Evolutionary conservation across 2,888 invertebrate genomes (phyloP).

Genomic region (Trilocha varians): DNA sequence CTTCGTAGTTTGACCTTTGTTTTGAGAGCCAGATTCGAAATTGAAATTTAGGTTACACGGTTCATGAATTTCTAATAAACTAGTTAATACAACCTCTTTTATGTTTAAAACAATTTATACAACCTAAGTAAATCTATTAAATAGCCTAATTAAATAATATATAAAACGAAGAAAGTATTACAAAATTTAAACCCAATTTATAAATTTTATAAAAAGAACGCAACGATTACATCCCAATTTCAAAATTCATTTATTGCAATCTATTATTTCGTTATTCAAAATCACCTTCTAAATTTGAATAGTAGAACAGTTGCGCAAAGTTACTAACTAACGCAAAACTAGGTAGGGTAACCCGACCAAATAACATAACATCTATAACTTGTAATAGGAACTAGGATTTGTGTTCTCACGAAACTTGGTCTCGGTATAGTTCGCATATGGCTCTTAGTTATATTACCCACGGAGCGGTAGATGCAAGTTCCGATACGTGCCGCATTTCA

Average conservation of each 20-base stretch:
- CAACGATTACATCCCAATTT: no score
- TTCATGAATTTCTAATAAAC: background rate
- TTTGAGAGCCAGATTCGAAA: background rate
- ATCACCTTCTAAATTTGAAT: no score
- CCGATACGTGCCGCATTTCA: background rate
- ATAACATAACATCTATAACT: background rate
- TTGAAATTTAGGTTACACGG: background rate
- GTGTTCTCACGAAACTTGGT: background rate
- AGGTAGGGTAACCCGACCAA: background rate
- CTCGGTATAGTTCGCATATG: background rate
- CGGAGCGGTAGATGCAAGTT: background rate
- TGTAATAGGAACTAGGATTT: background rate
- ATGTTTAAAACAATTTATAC: no score
- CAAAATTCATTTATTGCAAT: no score
- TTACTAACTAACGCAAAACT: background rate
- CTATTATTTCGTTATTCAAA: no score
- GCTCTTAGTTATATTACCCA: background rate
- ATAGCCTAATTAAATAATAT: no score
- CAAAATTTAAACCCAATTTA: no score
- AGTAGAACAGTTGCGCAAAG: no score
- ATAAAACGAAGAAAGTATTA: no score
- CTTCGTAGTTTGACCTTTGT: conserved; percentile 22
- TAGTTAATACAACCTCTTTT: background rate
- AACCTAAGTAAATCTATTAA: no score
- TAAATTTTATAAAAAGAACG: no score